These are phyloP conservation scores for Neogobius melanostomus DNA, from an alignment of 2,113 vertebrate species.

Conservation along the genomic window DNA sequence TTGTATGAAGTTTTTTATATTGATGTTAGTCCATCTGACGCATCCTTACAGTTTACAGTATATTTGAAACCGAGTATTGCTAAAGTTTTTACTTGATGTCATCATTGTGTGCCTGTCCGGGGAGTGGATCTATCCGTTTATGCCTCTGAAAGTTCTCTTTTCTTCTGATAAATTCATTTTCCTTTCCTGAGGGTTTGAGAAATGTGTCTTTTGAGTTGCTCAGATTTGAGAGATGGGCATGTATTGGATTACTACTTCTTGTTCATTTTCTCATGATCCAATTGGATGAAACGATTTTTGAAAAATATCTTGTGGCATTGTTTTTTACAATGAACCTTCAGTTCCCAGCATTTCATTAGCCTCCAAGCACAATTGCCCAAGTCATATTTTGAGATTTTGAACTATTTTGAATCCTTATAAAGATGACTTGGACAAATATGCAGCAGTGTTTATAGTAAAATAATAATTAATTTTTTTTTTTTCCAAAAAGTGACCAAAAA, in stretches of 20 bases:
- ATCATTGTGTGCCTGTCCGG: not conserved
- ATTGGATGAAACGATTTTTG: not conserved
- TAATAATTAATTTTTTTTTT: too few relatives aligned
- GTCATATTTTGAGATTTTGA: too few relatives aligned
- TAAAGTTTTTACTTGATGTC: not conserved
- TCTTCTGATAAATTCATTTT: slow-evolving; percentile 33
- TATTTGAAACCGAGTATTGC: not conserved
- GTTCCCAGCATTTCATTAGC: too few relatives aligned
- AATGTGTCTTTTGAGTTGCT: not conserved
- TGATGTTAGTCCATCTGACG: not conserved
- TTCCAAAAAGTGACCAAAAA: too few relatives aligned
- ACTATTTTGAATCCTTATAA: too few relatives aligned
- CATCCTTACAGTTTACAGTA: not conserved
- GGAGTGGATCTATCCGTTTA: not conserved
- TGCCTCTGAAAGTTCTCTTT: not conserved
- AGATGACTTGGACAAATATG: too few relatives aligned
- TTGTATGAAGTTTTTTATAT: not conserved
- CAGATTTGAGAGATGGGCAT: not conserved
- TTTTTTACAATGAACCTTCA: too few relatives aligned
- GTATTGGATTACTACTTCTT: not conserved
- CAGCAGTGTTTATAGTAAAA: too few relatives aligned
- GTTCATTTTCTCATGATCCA: not conserved
- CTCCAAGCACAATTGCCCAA: too few relatives aligned
- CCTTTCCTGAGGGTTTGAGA: not conserved
- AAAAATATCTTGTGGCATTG: too few relatives aligned